A percentile compares a stretch with the other conserved stretches of the same genome.
Conservation (phyloP, 2,113 vertebrate genomes). For the Lathamus discolor region DNA sequence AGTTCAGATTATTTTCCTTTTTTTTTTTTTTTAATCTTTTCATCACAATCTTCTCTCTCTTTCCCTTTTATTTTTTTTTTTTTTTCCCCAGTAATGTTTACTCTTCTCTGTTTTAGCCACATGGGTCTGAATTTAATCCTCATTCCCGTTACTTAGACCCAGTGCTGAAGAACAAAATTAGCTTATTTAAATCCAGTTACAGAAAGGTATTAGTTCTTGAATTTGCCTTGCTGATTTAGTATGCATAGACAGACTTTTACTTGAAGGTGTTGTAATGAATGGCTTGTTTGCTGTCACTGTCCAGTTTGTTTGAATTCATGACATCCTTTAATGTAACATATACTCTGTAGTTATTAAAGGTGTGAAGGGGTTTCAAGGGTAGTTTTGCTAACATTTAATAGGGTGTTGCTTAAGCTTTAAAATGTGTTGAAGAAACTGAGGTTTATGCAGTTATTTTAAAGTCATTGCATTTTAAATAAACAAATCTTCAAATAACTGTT, state of each 20-base stretch:
- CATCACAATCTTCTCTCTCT: neutral
- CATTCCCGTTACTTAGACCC: neutral
- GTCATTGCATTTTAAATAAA: conserved; percentile 49
- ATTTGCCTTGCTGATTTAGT: conserved; percentile 10
- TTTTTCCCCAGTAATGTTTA: neutral
- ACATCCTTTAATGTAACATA: neutral
- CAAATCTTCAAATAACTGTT: conserved; percentile 30
- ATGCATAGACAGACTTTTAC: neutral
- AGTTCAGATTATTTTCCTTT: neutral
- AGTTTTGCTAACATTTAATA: neutral
- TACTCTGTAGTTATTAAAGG: neutral
- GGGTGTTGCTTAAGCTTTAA: neutral
- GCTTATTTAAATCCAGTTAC: conserved; percentile 52
- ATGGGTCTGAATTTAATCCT: neutral
- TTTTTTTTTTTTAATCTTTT: neutral
- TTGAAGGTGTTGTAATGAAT: conserved; percentile 1
- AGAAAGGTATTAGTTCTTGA: conserved; percentile 20
- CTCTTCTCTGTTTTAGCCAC: neutral
- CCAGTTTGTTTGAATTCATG: neutral
- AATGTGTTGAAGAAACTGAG: neutral
- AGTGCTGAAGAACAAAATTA: conserved; percentile 23
- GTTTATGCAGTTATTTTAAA: conserved; percentile 19
- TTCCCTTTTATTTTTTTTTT: neutral
- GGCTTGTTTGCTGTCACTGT: neutral
- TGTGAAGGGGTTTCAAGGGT: neutral